A percentile compares a stretch with the other conserved stretches of the same genome.
These are phyloP conservation scores for Pipa parva DNA, from an alignment of 2,113 vertebrate genomes.

Conservation along the genomic window DNA sequence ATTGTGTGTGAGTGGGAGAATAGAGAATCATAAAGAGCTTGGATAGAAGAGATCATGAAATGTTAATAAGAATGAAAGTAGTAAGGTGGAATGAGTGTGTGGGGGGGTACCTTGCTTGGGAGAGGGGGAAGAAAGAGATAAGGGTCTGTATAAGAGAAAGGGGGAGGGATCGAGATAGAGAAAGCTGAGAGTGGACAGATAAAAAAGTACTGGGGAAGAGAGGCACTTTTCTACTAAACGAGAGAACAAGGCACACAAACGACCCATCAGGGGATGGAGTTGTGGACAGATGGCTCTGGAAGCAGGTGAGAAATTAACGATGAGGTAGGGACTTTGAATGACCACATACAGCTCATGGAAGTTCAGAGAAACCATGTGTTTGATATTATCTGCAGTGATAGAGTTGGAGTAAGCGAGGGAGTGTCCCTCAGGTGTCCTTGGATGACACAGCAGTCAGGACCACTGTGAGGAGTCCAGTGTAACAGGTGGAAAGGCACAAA, in stretches of 20 bases:
- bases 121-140: neutral
- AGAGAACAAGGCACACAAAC: neutral
- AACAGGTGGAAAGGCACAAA: slow-evolving; percentile 1
- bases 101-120: neutral
- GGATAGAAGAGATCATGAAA: too few species aligned
- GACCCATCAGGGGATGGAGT: neutral
- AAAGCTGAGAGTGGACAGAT: neutral
- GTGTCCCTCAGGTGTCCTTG: neutral
- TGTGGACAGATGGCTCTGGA: neutral
- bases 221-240: neutral
- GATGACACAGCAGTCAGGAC: too few species aligned
- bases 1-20: too few species aligned
- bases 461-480: neutral
- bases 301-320: neutral
- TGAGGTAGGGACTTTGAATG: neutral
- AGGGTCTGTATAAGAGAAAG: neutral
- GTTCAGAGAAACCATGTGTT: too few species aligned
- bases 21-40: too few species aligned
- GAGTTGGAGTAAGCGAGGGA: too few species aligned
- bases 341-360: too few species aligned
- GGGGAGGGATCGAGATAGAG: neutral
- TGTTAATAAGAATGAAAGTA: neutral
- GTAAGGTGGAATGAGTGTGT: slow-evolving; percentile 12
- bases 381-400: too few species aligned
- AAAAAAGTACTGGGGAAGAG: neutral